Conservation (phyloP, 2,113 vertebrate species). For the Gobio gobio region DNA sequence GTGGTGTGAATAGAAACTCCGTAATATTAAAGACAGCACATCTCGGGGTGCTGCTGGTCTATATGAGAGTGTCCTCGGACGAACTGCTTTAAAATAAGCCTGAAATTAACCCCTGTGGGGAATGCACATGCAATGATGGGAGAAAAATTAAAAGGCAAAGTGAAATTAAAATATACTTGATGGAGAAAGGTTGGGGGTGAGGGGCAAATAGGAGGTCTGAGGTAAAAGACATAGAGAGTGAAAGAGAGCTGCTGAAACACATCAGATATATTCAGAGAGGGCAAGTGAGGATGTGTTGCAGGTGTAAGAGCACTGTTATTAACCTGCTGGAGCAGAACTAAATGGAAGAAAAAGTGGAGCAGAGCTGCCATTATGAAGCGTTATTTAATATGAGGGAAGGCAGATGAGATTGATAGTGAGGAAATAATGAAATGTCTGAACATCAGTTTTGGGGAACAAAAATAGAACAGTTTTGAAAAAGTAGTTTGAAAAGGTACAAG, state of each 20-base stretch:
- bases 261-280: neutral
- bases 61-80: neutral
- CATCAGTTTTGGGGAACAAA: neutral
- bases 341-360: neutral
- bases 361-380: neutral
- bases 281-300: neutral
- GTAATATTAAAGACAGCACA: neutral
- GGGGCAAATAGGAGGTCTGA: neutral
- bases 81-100: neutral
- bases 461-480: neutral
- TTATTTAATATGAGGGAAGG: neutral
- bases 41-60: neutral
- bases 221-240: neutral
- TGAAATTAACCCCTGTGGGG: constrained; percentile 2
- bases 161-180: neutral
- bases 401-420: neutral
- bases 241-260: neutral
- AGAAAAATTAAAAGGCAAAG: neutral
- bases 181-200: neutral
- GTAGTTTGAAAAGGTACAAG: neutral
- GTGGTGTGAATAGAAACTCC: no score
- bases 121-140: neutral
- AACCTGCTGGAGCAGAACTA: constrained; percentile 1
- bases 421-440: neutral
- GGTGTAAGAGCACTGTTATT: neutral